Evolutionary conservation across 2,888 invertebrate genomes (phyloP), one percentile per base, ranked within the genome.

Genomic region (Drosophila affinis): DNA sequence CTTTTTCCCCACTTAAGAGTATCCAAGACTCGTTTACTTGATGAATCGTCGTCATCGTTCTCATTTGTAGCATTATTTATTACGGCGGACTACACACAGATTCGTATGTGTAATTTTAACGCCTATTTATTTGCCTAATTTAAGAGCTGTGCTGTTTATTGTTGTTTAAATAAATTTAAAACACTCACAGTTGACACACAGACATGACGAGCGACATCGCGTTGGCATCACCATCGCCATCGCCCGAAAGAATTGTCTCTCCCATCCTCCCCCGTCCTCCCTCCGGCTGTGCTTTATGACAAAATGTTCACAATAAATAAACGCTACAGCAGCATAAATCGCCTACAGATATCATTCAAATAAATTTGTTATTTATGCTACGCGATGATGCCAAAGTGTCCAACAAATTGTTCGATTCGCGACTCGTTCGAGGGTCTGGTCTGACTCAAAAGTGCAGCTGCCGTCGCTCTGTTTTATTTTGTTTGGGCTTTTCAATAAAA

Each of bases 281-380:
- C 34, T 10, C 3, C 10, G 32, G 10, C 10, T 32, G 34, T 27
- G 80, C 73, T 88, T 82, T 82, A 88, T 88, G 82, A 79, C 75
- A 72, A 88, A 83, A 86, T 86, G 82, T 72, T 72, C 74, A 79
- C 55, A 76, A 82, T 82, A 82, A 87, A 82, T 82, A 79, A 87
- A 74, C 59, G 69, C 63, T 46, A 73, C 46, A 72, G 56, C 47
- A 62, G 76, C 64, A 82, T 88, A 82, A 88, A 83, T 83, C 74
- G 74, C 55, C 62, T 47, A 62, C 78, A 78, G 72, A 72, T 73
- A 87, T 70, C 52, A 55, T 54, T 58, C 57, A 65, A 51, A 62
- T 63, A 71, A 59, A 83, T 67, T 72, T 12, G 67, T 81, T 85
- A 85, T 81, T 87, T 78, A 34, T 34, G 39, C 39, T 14, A 76